Evolutionary conservation across 2,113 vertebrate genomes (phyloP).

Genomic region (Sminthopsis crassicaudata): DNA sequence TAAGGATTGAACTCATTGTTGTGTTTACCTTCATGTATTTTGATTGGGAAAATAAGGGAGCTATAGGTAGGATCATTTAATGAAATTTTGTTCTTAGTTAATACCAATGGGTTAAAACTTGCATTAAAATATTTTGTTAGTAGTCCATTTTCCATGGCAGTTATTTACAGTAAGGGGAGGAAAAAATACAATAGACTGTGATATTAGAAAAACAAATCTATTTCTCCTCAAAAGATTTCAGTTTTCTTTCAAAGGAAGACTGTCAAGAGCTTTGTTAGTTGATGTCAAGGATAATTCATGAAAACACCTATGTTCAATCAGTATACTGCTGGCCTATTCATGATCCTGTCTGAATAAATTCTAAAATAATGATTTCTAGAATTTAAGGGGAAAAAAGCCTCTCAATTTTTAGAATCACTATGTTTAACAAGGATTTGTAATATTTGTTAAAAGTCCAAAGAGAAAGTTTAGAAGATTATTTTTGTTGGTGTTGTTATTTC

Average conservation of each 20-base stretch:
- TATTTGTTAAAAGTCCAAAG: slow-evolving; percentile 5
- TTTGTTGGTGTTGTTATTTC: not conserved
- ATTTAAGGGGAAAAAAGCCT: not conserved
- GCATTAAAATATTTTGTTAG: not conserved
- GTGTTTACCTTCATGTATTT: not conserved
- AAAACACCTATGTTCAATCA: not conserved
- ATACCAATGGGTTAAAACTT: slow-evolving; percentile 2
- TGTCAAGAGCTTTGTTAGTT: slow-evolving; percentile 4
- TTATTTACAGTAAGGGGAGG: not conserved
- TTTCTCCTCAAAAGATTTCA: not conserved
- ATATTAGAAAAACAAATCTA: slow-evolving; percentile 11
- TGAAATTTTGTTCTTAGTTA: not conserved
- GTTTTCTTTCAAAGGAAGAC: not conserved
- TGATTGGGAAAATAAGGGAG: not conserved
- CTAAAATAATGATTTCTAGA: not conserved
- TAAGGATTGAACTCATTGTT: not conserved
- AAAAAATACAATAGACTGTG: not conserved
- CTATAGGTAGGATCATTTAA: not conserved
- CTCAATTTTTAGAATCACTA: not conserved
- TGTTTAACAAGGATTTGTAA: not conserved
- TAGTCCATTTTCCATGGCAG: not conserved
- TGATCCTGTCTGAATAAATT: not conserved
- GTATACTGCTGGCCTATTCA: not conserved
- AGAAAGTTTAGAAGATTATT: not conserved
- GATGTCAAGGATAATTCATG: not conserved